phyloP scores from a whole-genome alignment of 2,113 vertebrate species.

The Corythoichthys intestinalis region DNA sequence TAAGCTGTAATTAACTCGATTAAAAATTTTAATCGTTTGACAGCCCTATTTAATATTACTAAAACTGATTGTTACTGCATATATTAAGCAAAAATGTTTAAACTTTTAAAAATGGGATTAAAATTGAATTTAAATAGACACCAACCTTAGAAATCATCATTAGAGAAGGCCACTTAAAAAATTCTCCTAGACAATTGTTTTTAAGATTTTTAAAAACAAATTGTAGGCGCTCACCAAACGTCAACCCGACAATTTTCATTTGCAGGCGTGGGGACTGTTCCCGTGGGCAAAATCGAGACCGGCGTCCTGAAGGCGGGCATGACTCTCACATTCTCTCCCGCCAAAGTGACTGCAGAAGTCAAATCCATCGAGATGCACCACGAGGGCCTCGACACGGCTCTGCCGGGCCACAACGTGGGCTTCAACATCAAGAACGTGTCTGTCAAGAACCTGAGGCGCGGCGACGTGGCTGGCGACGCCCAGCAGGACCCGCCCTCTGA shows the following conservation, averaged over 20 bases:
- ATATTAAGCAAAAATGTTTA: too few species aligned
- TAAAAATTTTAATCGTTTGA: too few species aligned
- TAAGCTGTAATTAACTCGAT: too few species aligned
- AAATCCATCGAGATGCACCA: conserved; percentile 76
- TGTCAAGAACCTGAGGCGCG: conserved; percentile 70
- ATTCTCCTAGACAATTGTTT: too few species aligned
- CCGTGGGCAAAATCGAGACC: conserved; percentile 68
- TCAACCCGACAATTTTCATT: background rate
- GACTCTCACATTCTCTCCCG: conserved; percentile 70
- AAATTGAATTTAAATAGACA: too few species aligned
- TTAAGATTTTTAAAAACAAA: too few species aligned
- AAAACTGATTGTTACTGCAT: too few species aligned
- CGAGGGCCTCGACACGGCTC: conserved; percentile 62
- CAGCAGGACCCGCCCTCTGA: conserved; percentile 76
- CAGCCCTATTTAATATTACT: too few species aligned
- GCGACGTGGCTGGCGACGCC: conserved; percentile 70
- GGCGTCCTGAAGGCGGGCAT: conserved; percentile 77
- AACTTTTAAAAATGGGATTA: too few species aligned
- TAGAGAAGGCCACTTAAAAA: too few species aligned
- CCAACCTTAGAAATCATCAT: too few species aligned
- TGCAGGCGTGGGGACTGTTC: conserved; percentile 69
- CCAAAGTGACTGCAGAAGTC: conserved; percentile 69
- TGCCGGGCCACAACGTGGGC: conserved; percentile 73
- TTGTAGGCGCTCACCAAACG: too few species aligned
- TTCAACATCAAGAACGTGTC: conserved; percentile 76